Evolutionary conservation across 1,140 invertebrate genomes (phyloP), one percentile per base, ranked within the genome.

Genomic region (Acarapis woodi): DNA sequence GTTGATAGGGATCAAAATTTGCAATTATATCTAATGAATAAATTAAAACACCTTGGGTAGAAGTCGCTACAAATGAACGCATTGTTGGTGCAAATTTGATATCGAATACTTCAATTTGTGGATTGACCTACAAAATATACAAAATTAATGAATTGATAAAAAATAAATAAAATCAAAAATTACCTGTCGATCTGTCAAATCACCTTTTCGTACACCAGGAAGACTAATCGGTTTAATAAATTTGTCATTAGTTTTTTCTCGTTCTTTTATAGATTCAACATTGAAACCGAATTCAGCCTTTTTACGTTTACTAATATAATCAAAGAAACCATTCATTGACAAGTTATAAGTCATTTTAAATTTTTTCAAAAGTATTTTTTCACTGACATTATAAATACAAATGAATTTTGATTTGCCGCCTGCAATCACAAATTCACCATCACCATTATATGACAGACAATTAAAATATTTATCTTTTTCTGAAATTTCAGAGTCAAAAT

Each of bases 21-120:
- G 67, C 55, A 38, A 66, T 69, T 20, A 65, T 59, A 48, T 80
- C 77, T 18, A 90, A 60, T 0, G 79, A 75, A 56, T 90, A 96
- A 29, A 93, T 60, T 2, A 93, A 54, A 1, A 96, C 60, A 4
- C 88, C 90, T 62, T 96, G 87, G 0, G 85, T 93, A 0, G 78
- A 78, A 0, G 74, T 75, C 2, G 78, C 77, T 10, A 74, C 72
- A 67, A 82, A 96, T 4, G 71, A 64, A 54, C 82, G 68, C 3
- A 83, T 72, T 69, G 83, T 90, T 10, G 87, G 85, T 6, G 83
- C 88, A 56, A 94, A 96, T 42, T 71, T 63, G 2, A 94, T 59
- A 44, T 62, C 64, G 35, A 68, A 71, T 1, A 96, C 77, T 48
- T 71, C 57, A 1, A 94, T 67, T 64, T 93, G 82, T 1, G 82